phyloP scores from a whole-genome alignment of 2,113 vertebrate genomes.

The Notarius quadriscutis region DNA sequence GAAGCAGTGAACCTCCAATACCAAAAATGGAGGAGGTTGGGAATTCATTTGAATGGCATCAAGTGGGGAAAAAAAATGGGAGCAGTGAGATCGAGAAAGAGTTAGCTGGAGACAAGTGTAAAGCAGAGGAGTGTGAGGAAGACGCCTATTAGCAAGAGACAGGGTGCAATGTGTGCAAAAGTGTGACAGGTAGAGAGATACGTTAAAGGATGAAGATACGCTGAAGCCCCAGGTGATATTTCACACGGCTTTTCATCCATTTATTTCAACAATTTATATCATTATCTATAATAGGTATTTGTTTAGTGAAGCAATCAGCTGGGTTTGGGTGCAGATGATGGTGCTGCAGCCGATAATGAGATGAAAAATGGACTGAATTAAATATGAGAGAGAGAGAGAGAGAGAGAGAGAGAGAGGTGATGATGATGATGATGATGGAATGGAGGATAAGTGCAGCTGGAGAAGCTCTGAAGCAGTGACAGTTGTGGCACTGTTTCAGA shows the following conservation, averaged over 20 bases:
- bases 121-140: background rate
- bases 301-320: conserved; percentile 68
- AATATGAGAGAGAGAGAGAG: conserved; percentile 32
- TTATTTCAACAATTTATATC: conserved; percentile 63
- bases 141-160: conserved; percentile 12
- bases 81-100: too few relatives aligned
- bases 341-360: conserved; percentile 59
- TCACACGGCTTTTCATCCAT: background rate
- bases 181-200: conserved; percentile 21
- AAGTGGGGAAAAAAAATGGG: background rate
- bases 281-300: conserved; percentile 68
- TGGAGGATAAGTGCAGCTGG: conserved; percentile 12
- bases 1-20: conserved; percentile 24
- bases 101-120: conserved; percentile 1
- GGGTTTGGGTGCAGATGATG: conserved; percentile 64
- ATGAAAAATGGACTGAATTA: conserved; percentile 63
- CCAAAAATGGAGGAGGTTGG: conserved; percentile 4
- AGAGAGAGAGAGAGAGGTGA: conserved; percentile 35
- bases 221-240: conserved; percentile 1
- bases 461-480: conserved; percentile 47
- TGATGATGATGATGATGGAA: conserved; percentile 30
- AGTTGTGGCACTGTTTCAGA: conserved; percentile 2
- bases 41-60: conserved; percentile 4
- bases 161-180: background rate
- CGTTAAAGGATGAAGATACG: conserved; percentile 25